Base-by-base conservation (phyloP, 2,888 invertebrate genomes). In the Nycteola revayana region DNA sequence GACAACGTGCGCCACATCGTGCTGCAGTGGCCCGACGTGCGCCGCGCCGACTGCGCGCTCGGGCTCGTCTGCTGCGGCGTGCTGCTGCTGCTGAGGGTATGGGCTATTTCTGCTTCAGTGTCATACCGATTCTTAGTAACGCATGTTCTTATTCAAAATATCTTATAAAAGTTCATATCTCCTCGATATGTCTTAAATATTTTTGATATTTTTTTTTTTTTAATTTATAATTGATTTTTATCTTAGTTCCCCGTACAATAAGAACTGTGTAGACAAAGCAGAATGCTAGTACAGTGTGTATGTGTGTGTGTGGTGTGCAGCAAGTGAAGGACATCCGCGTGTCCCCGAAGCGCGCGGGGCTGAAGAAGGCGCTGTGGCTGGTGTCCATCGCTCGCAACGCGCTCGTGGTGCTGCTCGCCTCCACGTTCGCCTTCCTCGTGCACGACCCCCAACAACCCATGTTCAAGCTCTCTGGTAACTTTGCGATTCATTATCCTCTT, bases 351-450 rank as follows among this genome's bases (percentile, higher is more conserved):
- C 83, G 80, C 7, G 57, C 82, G 1, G 28, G 25, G 10, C 9
- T 49, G 36, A 20, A 32, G 38, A 85, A 83, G 10, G 63, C 83
- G 2, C 71, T 94, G 7, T 95, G 95, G 94, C 90, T 95, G 45
- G 53, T 94, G 10, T 93, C 94, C 7, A 94, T 95, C 51, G 91
- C 93, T 1, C 91, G 95, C 47, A 96, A 97, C 81, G 95, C 95
- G 8, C 68, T 96, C 8, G 90, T 94, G 18, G 95, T 96, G 14
- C 68, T 94, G 23, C 74, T 91, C 7, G 91, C 93, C 6, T 90
- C 93, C 0, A 44, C 90, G 1, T 66, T 93, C 47, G 92, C 94
- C 0, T 94, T 78, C 73, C 33, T 74, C 31, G 78, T 90, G 56
- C 79, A 88, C 59, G 90, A 90, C 42, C 75, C 85, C 0, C 32